phyloP scores from a whole-genome alignment of 2,888 invertebrate species.

The Ichneumoninae sp. region DNA sequence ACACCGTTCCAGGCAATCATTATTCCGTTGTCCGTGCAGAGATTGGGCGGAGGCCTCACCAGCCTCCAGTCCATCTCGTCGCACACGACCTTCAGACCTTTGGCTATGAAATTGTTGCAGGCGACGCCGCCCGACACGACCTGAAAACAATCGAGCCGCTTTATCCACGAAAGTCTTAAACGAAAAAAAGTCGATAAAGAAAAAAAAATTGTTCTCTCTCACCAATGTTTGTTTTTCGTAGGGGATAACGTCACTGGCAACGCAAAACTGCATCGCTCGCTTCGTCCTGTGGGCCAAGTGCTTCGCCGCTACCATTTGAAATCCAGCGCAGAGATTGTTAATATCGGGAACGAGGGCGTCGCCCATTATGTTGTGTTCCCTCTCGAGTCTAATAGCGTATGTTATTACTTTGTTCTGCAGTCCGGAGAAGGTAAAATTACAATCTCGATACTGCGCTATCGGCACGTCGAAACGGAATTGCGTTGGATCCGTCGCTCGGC shows the following conservation, averaged over 20 bases:
- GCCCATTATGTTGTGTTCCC: slow-evolving; percentile 86
- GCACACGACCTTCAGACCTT: slow-evolving; percentile 89
- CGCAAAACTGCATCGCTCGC: slow-evolving; percentile 92
- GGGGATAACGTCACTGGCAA: slow-evolving; percentile 87
- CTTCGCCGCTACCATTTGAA: slow-evolving; percentile 90
- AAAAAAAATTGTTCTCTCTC: slow-evolving; percentile 65
- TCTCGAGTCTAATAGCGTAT: slow-evolving; percentile 87
- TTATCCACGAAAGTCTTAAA: background rate
- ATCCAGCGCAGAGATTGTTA: slow-evolving; percentile 93
- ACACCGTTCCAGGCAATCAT: slow-evolving; percentile 99
- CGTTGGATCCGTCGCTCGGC: slow-evolving; percentile 87
- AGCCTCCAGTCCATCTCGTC: slow-evolving; percentile 88
- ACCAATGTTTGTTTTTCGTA: slow-evolving; percentile 87
- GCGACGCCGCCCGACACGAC: slow-evolving; percentile 98
- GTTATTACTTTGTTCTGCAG: slow-evolving; percentile 87
- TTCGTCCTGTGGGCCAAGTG: slow-evolving; percentile 94
- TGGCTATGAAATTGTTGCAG: slow-evolving; percentile 93
- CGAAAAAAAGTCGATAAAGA: background rate
- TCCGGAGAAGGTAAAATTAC: slow-evolving; percentile 97
- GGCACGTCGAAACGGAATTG: slow-evolving; percentile 89
- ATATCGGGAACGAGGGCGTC: slow-evolving; percentile 91
- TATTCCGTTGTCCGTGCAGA: slow-evolving; percentile 99
- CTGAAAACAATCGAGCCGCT: slow-evolving; percentile 81
- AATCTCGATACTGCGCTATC: slow-evolving; percentile 88
- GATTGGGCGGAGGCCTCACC: slow-evolving; percentile 91